phyloP scores from a whole-genome alignment of 2,113 vertebrate species.

The Lepidiolamprologus cunningtoni region DNA sequence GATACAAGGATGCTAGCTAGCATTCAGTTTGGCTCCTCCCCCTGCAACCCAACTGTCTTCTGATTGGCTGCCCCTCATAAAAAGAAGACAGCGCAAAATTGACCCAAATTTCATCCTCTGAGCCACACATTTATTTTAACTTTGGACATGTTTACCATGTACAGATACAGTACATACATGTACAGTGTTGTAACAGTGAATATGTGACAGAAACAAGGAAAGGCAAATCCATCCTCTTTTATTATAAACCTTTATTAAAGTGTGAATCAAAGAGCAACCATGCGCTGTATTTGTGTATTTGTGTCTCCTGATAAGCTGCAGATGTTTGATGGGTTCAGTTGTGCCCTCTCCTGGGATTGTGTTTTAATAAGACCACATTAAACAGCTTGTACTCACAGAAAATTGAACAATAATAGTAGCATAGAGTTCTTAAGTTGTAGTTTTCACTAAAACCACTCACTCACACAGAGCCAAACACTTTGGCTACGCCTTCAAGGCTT shows the following conservation, averaged over 20 bases:
- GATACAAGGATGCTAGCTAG: background rate
- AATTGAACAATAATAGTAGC: background rate
- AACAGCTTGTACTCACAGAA: background rate
- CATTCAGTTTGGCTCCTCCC: background rate
- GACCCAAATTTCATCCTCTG: background rate
- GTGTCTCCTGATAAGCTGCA: too few species aligned
- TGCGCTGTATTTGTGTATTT: rapidly evolving
- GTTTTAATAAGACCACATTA: background rate
- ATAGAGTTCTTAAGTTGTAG: background rate
- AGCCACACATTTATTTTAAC: background rate
- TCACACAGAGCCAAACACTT: background rate
- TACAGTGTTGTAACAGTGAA: background rate
- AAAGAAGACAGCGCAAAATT: background rate
- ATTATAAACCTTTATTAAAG: background rate
- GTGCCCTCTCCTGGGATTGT: background rate
- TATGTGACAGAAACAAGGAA: background rate
- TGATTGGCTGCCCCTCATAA: background rate
- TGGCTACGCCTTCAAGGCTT: background rate
- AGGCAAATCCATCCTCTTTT: background rate
- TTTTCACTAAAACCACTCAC: background rate
- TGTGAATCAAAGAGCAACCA: background rate
- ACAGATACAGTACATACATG: background rate
- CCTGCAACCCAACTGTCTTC: background rate
- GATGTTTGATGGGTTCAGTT: background rate
- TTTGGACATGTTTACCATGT: background rate